Evolutionary conservation across 2,888 invertebrate species (phyloP), one percentile per base, ranked within the genome.

Genomic region (Blera fallax): DNA sequence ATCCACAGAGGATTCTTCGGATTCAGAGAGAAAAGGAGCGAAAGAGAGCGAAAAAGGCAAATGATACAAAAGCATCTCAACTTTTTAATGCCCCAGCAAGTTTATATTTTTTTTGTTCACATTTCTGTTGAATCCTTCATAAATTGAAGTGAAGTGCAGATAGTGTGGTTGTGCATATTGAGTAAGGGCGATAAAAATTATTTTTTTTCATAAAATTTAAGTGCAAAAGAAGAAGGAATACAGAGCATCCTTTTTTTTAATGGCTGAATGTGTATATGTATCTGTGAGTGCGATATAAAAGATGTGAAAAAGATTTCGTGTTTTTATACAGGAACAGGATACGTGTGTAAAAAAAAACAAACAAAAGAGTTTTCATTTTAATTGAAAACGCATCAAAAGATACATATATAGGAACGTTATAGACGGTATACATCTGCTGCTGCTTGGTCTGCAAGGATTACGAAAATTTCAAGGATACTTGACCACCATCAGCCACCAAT

Each of bases 81-180:
- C 79, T 37, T 58, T 79, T 64, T 73, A 21, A 43, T 62, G 29
- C 54, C 16, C 21, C 34, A 43, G 45, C 40, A 27, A 50, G n/a
- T 74, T 54, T 32, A 40, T 32, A 11, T 27, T 18, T n/a, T 27
- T 45, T 27, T 64, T 65, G 40, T 56, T 83, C 62, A n/a, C 79
- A 43, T 80, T 74, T 80, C 74, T 73, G 69, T 76, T 70, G 64
- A 74, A 76, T 84, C 84, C 80, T 80, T 84, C 80, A 60, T 8
- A 64, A 64, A 76, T 80, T 76, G 74, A 70, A 74, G 84, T 69
- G 29, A 40, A 83, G 79, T 84, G 58, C 69, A 65, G 62, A 69
- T 43, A 62, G 78, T 45, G 60, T 40, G 32, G 32, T 52, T 72
- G 52, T 74, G 34, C 48, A 67, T 65, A 65, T 64, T 43, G 37